Conservation (phyloP, 2,888 invertebrate genomes). For the Pharmacophagus antenor region DNA sequence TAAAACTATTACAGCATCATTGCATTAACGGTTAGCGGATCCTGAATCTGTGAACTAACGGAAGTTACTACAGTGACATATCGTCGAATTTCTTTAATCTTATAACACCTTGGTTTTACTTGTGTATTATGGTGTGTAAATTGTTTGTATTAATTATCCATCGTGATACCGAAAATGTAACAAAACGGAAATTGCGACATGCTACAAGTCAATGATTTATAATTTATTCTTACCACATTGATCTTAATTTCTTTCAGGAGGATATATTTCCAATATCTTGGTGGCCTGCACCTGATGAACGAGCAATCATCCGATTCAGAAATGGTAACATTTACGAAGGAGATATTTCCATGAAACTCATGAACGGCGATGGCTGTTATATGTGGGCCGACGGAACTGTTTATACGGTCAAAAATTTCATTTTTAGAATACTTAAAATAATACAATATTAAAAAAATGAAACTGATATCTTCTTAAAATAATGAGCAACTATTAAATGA, state of each 20-base stretch:
- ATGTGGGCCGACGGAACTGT: slow-evolving; percentile 81
- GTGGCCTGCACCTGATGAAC: slow-evolving; percentile 71
- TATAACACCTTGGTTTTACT: too few species aligned
- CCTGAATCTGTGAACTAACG: too few species aligned
- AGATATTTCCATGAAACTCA: slow-evolving; percentile 72
- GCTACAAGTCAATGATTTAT: background rate
- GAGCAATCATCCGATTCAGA: slow-evolving; percentile 72
- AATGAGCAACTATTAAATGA: too few species aligned
- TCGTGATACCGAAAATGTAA: background rate
- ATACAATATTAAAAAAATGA: too few species aligned
- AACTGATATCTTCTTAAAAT: too few species aligned
- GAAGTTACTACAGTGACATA: too few species aligned
- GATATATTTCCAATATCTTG: slow-evolving; percentile 37
- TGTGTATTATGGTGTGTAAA: background rate
- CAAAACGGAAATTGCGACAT: too few species aligned
- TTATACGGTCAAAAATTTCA: slow-evolving; percentile 65
- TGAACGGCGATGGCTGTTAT: slow-evolving; percentile 81
- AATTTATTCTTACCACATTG: background rate
- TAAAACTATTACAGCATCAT: too few species aligned
- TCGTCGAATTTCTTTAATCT: too few species aligned
- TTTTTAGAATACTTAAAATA: too few species aligned
- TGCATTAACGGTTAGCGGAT: too few species aligned
- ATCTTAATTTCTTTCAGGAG: slow-evolving; percentile 35
- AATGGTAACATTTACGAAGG: slow-evolving; percentile 82
- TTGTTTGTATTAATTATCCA: background rate